Base-by-base conservation (phyloP, 1,140 invertebrate species). In the Magallana gigas region DNA sequence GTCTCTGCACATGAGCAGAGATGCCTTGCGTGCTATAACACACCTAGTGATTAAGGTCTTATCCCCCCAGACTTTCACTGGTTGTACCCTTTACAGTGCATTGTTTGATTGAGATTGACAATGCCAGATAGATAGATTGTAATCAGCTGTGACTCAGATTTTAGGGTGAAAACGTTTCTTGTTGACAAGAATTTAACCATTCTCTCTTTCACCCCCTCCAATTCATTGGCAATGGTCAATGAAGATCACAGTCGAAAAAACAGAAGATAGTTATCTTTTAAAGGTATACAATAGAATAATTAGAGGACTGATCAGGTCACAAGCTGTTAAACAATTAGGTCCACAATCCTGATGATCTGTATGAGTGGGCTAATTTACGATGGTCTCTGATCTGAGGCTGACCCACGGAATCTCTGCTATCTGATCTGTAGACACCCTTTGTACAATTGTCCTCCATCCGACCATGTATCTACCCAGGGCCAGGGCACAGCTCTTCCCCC, bases 71-170 rank as follows among this genome's bases (percentile, higher is more conserved):
- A 76, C 68, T 76, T 76, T 76, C 68, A 76, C 68, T 76, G 68
- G 36, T 76, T 76, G 12, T 12, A 76, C 68, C 68, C 36, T 76
- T 29, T 29, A 76, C 12, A 18, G 23, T 76, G 23, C 23, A 36
- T 76, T 76, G 68, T 76, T 76, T 76, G 68, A 76, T 29, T 12
- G 68, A 76, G 8, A 76, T 29, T 76, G 68, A 76, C 68, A 36
- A 76, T 62, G 68, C 29, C 68, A 76, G 23, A 29, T 76, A 76
- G 60, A 62, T 62, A 62, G 68, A 76, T 76, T 76, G 12, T 76
- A 76, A 76, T 76, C 68, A 76, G 68, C 16, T 36, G 68, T 76
- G 68, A 76, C 68, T 76, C 68, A 76, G 8, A 76, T 76, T 76
- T 76, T 76, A 9, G 12, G 68, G 68, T 76, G 8, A 76, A 76